phyloP scores from a whole-genome alignment of 2,797 vertebrate species.

The Thunnus albacares region DNA sequence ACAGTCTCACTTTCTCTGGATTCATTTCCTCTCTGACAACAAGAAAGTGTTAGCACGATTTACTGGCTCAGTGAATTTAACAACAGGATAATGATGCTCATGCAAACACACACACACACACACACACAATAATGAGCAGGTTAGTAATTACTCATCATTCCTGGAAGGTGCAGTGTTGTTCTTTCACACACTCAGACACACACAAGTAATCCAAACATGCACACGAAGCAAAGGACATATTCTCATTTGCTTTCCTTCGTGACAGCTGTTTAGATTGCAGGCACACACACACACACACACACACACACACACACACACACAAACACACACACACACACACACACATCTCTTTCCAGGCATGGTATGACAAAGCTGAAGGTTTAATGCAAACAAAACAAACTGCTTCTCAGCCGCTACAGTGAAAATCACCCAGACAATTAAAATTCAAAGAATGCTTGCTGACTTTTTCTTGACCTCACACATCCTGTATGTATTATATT shows the following conservation, averaged over 20 bases:
- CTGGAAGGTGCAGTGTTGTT: slow-evolving; percentile 11
- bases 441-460: not conserved
- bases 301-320: slow-evolving; percentile 20
- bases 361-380: slow-evolving; percentile 27
- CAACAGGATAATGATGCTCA: slow-evolving; percentile 43
- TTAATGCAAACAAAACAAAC: slow-evolving; percentile 35
- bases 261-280: slow-evolving; percentile 31
- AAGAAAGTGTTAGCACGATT: slow-evolving; percentile 22
- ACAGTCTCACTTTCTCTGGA: slow-evolving; percentile 11
- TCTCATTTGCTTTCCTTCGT: slow-evolving; percentile 9
- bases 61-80: slow-evolving; percentile 38
- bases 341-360: not conserved
- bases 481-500: slow-evolving; percentile 10
- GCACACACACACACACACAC: slow-evolving; percentile 3
- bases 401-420: slow-evolving; percentile 25
- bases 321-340: slow-evolving; percentile 3
- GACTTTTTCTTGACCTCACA: slow-evolving; percentile 13
- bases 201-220: slow-evolving; percentile 20
- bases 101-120: slow-evolving; percentile 20
- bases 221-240: slow-evolving; percentile 8
- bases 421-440: slow-evolving; percentile 2
- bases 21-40: slow-evolving; percentile 27
- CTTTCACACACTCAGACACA: slow-evolving; percentile 19
- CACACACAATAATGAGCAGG: slow-evolving; percentile 43
- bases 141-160: slow-evolving; percentile 37